phyloP scores from a whole-genome alignment of 2,888 invertebrate genomes.

The Tipula vernalis region DNA sequence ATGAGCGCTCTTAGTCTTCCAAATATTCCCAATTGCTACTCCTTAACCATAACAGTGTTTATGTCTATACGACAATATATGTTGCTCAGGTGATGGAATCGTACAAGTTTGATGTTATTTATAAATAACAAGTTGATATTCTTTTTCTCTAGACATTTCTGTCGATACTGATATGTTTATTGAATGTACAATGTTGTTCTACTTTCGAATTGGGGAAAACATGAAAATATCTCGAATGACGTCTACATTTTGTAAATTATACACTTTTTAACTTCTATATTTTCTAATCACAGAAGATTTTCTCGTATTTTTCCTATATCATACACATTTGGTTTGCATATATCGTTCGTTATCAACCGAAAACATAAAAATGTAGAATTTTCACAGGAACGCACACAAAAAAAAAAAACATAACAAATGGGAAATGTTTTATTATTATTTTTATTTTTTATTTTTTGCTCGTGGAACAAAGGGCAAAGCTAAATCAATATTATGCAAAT shows the following conservation, averaged over 20 bases:
- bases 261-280: neutral
- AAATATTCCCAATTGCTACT: too few species aligned
- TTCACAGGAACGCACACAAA: neutral
- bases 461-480: neutral
- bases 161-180: neutral
- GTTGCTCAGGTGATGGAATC: neutral
- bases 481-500: conserved; percentile 4
- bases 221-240: neutral
- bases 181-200: neutral
- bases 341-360: neutral
- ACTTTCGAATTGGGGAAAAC: neutral
- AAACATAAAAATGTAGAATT: neutral
- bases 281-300: neutral
- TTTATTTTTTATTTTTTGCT: neutral
- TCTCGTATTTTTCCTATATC: neutral
- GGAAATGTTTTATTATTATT: neutral
- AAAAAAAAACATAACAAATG: neutral
- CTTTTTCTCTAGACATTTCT: neutral
- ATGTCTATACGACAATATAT: neutral
- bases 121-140: neutral
- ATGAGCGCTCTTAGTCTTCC: too few species aligned
- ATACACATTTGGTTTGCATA: neutral
- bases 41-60: too few species aligned
- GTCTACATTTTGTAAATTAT: neutral
- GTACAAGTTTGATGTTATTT: neutral